A percentile compares a stretch with the other conserved stretches of the same genome.
Evolutionary conservation across 2,113 vertebrate species (phyloP).

Genomic region (Lathamus discolor): DNA sequence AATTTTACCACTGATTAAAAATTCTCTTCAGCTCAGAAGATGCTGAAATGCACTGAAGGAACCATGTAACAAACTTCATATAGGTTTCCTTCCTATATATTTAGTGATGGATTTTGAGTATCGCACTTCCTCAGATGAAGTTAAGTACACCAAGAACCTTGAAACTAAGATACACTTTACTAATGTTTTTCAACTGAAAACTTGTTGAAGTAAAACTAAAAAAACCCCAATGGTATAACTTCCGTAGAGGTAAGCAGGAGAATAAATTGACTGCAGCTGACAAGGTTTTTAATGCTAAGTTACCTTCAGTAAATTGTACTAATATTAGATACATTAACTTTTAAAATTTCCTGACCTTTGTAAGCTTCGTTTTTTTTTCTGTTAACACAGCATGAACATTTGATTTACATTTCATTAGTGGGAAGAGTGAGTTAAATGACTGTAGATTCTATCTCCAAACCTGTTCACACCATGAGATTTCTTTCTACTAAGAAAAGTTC

Average conservation of each 20-base stretch:
- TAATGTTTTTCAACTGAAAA: neutral
- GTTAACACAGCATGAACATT: neutral
- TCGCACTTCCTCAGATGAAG: neutral
- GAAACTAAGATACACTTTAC: neutral
- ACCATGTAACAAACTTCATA: neutral
- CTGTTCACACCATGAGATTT: neutral
- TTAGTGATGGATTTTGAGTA: neutral
- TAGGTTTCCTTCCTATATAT: neutral
- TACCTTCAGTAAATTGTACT: neutral
- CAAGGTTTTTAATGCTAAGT: neutral
- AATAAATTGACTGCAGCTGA: neutral
- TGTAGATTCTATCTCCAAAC: neutral
- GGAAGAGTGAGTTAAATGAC: neutral
- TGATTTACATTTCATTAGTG: slow-evolving; percentile 14
- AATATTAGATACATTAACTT: neutral
- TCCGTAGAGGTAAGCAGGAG: neutral
- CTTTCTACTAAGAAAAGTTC: neutral
- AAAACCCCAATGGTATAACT: neutral
- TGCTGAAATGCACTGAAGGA: neutral
- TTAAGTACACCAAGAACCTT: neutral
- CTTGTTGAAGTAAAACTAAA: neutral
- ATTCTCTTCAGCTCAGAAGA: neutral
- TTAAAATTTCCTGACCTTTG: neutral
- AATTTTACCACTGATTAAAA: neutral
- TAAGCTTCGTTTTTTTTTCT: neutral